These are phyloP conservation scores for Alaudala cheleensis DNA, from an alignment of 2,113 vertebrate species.

Conservation along the genomic window DNA sequence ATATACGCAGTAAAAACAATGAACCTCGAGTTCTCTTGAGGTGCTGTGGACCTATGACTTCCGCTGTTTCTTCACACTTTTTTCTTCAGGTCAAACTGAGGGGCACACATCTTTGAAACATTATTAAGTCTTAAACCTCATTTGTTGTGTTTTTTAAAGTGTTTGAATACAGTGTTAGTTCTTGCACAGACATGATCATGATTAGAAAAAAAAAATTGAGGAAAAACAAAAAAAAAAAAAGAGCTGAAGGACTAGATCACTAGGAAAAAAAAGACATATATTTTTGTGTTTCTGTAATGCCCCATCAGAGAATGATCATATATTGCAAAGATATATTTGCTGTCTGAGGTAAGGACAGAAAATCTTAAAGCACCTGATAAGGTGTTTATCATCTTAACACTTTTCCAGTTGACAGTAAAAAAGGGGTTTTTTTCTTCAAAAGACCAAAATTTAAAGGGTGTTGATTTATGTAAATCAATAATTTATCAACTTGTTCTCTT, in stretches of 20 bases:
- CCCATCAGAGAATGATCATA: neutral
- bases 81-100: neutral
- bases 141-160: neutral
- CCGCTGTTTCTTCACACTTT: neutral
- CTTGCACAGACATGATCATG: accelerated
- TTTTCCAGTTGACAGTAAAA: conserved; percentile 62
- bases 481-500: conserved; percentile 86
- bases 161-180: neutral
- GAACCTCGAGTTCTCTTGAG: accelerated
- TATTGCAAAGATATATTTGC: neutral
- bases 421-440: conserved; percentile 56
- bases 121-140: neutral
- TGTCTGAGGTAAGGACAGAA: conserved; percentile 29
- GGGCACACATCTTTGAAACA: neutral
- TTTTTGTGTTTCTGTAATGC: neutral
- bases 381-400: conserved; percentile 64
- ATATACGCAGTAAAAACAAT: neutral
- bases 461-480: conserved; percentile 92
- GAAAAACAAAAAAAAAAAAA: neutral
- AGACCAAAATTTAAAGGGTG: conserved; percentile 83
- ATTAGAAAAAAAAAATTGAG: neutral
- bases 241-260: neutral
- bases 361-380: conserved; percentile 54
- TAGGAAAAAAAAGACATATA: neutral
- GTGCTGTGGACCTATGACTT: neutral